Conservation (phyloP, 1,140 invertebrate species). For the Drosophila miranda region DNA sequence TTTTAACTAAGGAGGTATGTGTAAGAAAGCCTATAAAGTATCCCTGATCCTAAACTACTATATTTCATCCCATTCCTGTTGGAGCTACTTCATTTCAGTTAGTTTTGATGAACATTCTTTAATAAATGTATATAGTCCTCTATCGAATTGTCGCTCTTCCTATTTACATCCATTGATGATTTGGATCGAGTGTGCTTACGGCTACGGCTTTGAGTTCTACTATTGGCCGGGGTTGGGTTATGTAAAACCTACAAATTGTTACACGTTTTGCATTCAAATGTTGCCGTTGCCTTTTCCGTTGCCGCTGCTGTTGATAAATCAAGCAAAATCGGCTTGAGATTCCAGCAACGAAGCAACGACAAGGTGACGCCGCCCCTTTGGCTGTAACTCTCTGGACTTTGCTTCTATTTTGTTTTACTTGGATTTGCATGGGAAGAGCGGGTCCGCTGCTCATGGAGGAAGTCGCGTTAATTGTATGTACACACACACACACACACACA, state of each 20-base stretch:
- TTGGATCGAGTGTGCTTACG: constrained; percentile 51
- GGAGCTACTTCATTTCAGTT: too few species aligned
- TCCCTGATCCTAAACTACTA: too few species aligned
- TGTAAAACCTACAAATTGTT: constrained; percentile 66
- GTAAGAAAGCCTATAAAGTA: too few species aligned
- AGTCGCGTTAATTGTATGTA: constrained; percentile 57
- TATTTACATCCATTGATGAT: constrained; percentile 30
- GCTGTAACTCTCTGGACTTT: constrained; percentile 41
- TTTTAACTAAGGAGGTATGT: too few species aligned
- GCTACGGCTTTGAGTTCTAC: constrained; percentile 53
- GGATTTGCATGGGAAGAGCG: constrained; percentile 5
- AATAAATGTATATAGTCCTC: neutral
- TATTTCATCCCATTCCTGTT: too few species aligned
- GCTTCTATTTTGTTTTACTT: constrained; percentile 27
- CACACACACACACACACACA: constrained; percentile 11
- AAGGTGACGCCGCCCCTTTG: constrained; percentile 53
- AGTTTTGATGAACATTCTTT: too few species aligned
- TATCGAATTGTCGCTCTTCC: neutral
- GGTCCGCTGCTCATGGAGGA: constrained; percentile 27
- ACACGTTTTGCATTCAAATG: constrained; percentile 74
- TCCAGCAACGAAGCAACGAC: constrained; percentile 49
- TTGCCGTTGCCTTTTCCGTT: constrained; percentile 9
- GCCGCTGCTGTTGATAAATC: constrained; percentile 51
- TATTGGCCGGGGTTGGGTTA: constrained; percentile 42
- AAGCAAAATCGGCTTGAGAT: constrained; percentile 42